Base-by-base conservation (phyloP, 2,888 invertebrate genomes). In the Ceraclea dissimilis region DNA sequence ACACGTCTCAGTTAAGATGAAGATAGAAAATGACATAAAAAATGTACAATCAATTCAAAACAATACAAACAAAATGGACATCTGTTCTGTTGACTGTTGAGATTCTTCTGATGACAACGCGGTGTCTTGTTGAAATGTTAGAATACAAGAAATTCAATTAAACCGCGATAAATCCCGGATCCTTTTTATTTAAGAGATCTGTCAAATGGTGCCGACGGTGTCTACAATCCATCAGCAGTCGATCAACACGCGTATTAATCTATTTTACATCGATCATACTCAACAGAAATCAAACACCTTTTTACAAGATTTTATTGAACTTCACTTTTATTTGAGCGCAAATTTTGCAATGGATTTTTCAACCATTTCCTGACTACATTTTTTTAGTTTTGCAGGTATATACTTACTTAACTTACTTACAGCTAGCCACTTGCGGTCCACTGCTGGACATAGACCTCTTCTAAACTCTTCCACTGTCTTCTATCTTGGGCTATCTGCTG, bases 121-220 rank as follows among this genome's bases (percentile, higher is more conserved):
- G 39, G 39, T 39, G 16, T n/a, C 8, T 8, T 39, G 31, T 6
- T 31, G 8, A 39, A 39, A 16, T 26, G 26, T 26, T 43, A 18
- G 46, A 56, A 57, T 46, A 50, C 49, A 59, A 58, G 51, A 58
- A 59, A 58, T 54, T 61, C 60, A 61, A 61, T 61, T 61, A 61
- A 57, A 54, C 54, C 52, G 54, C 58, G 51, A 60, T 60, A 58
- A 56, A 58, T 60, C 53, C 49, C 47, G 49, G 46, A 33, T 50
- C 26, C 48, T 59, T 57, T 51, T 51, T 44, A 34, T 19, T 46
- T 8, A 11, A 19, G 46, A 19, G 46, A 20, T 56, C 57, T 61
- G 60, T 61, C 60, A 61, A 47, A 54, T 57, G 54, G 56, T 58
- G 60, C 60, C 60, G 60, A 59, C 60, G 51, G 52, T 54, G 56